These are phyloP conservation scores for Botrylloides violaceus DNA, from an alignment of 23 tunicate species.

Conservation along the genomic window DNA sequence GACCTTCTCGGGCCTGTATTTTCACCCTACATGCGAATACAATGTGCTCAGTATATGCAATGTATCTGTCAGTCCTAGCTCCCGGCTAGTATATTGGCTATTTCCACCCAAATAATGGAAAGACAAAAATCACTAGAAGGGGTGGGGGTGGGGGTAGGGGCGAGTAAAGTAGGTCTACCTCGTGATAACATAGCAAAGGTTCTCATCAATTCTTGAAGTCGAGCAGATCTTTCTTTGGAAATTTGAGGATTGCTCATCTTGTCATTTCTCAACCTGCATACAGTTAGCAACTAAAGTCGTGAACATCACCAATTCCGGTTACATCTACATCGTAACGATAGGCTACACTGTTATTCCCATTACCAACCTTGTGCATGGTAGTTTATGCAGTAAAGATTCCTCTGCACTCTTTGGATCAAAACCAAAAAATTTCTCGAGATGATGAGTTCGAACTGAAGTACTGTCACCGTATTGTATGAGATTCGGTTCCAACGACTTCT, in stretches of 20 bases:
- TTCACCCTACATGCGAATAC: too few species aligned
- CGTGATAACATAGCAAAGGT: slow-evolving; percentile 8
- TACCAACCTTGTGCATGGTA: slow-evolving; percentile 54
- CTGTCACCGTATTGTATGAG: slow-evolving; percentile 75
- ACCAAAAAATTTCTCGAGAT: slow-evolving; percentile 38
- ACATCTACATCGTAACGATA: neutral
- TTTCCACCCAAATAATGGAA: too few species aligned
- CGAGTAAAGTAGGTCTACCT: too few species aligned
- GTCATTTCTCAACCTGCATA: slow-evolving; percentile 14
- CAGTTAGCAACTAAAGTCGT: neutral
- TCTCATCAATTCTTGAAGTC: slow-evolving; percentile 76
- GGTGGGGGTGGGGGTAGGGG: too few species aligned
- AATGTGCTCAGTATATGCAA: too few species aligned
- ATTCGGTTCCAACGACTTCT: slow-evolving; percentile 39
- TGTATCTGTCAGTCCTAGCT: too few species aligned
- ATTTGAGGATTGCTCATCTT: slow-evolving; percentile 2
- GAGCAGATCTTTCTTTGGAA: slow-evolving; percentile 48
- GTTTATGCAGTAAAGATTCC: slow-evolving; percentile 25
- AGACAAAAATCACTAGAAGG: too few species aligned
- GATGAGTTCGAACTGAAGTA: slow-evolving; percentile 65
- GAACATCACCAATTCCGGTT: neutral
- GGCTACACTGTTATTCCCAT: neutral
- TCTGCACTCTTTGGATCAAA: slow-evolving; percentile 64
- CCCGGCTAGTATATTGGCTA: too few species aligned
- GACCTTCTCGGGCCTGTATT: too few species aligned